Evolutionary conservation across 30 jellyfish, hydroid and myxozoan genomes (phyloP).

Genomic region (Sanderia malayensis): DNA sequence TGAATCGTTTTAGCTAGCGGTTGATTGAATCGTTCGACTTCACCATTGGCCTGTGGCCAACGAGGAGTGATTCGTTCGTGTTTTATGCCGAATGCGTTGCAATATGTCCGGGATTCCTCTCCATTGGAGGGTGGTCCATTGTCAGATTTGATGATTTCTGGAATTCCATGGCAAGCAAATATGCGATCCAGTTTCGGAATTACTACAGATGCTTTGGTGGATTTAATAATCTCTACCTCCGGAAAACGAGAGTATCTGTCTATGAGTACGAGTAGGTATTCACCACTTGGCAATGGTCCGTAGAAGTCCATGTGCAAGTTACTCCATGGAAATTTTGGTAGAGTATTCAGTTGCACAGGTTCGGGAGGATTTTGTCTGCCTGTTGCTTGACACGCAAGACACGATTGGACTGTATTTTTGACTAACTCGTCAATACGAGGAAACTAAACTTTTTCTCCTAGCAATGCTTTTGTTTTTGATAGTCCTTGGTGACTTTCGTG

Average conservation of each 20-base stretch:
- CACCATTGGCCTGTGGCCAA: constrained; percentile 45
- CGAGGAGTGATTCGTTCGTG: constrained; percentile 17
- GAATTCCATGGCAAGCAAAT: constrained; percentile 30
- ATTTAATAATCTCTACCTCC: constrained; percentile 25
- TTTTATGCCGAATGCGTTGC: constrained; percentile 14
- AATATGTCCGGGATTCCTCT: neutral
- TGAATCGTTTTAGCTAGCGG: constrained; percentile 7
- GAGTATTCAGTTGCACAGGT: neutral
- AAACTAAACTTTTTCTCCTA: constrained; percentile 18
- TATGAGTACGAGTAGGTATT: constrained; percentile 5
- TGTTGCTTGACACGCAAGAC: constrained; percentile 18
- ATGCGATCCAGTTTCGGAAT: constrained; percentile 21
- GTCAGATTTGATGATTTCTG: neutral
- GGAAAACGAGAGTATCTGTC: constrained; percentile 31
- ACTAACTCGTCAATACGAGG: constrained; percentile 17
- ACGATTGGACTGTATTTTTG: constrained; percentile 4
- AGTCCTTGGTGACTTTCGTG: no score
- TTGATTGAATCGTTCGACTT: constrained; percentile 24
- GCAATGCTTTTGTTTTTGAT: constrained; percentile 18
- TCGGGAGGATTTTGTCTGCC: constrained; percentile 24
- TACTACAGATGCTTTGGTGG: constrained; percentile 9
- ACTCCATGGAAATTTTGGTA: constrained; percentile 31
- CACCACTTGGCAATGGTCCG: constrained; percentile 30
- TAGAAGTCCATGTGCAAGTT: constrained; percentile 4
- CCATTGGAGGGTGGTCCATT: constrained; percentile 22